Conservation (phyloP, 2,888 invertebrate species). For the Acanthacorydalis orientalis region DNA sequence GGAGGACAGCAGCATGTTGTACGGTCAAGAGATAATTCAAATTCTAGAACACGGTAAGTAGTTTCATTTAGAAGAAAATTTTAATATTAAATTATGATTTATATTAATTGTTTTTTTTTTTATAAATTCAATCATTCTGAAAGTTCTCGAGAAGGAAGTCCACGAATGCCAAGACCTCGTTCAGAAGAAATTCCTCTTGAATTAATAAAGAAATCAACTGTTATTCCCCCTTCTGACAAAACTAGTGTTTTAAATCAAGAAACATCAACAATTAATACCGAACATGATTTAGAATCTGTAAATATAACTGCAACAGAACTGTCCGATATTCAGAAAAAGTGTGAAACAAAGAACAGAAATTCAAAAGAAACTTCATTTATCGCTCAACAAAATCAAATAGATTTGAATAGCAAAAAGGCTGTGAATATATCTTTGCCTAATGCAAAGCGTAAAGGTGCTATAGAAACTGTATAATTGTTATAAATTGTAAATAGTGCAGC, state of each 20-base stretch:
- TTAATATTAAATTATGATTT: neutral
- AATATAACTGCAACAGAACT: slow-evolving; percentile 12
- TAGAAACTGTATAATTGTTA: slow-evolving; percentile 30
- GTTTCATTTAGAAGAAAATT: neutral
- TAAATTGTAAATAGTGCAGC: neutral
- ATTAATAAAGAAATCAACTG: slow-evolving; percentile 46
- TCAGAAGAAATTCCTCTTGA: slow-evolving; percentile 71
- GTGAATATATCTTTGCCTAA: slow-evolving; percentile 7
- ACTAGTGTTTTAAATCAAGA: slow-evolving; percentile 29
- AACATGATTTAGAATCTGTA: neutral
- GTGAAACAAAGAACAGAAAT: slow-evolving; percentile 14
- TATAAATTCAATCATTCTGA: neutral
- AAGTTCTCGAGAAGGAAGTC: slow-evolving; percentile 56
- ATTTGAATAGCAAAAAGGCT: slow-evolving; percentile 20
- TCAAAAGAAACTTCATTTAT: slow-evolving; percentile 73
- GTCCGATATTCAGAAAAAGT: slow-evolving; percentile 9
- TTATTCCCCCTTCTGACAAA: slow-evolving; percentile 27
- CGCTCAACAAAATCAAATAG: slow-evolving; percentile 28
- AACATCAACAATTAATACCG: slow-evolving; percentile 19
- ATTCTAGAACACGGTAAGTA: slow-evolving; percentile 1
- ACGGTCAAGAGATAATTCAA: slow-evolving; percentile 22
- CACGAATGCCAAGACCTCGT: slow-evolving; percentile 50
- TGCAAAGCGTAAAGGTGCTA: slow-evolving; percentile 23
- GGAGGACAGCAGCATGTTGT: neutral
- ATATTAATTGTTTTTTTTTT: neutral